Evolutionary conservation across 2,888 invertebrate genomes (phyloP).

Genomic region (Epistrophella euchroma): DNA sequence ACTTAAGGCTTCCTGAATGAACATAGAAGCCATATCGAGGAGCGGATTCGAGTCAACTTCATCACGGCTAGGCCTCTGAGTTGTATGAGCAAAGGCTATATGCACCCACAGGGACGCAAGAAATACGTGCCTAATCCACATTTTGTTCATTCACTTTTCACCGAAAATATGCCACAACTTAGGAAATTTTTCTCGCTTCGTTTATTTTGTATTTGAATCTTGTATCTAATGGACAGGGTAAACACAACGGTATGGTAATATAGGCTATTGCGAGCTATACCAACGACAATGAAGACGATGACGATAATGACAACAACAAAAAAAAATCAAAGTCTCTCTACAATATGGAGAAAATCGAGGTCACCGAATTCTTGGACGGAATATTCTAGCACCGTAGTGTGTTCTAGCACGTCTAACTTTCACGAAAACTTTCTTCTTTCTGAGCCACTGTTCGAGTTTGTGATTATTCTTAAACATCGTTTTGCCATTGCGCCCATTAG

Average conservation of each 20-base stretch:
- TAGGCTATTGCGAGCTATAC: conserved; percentile 3
- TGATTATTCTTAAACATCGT: conserved; percentile 81
- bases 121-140: conserved; percentile 80
- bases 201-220: conserved; percentile 48
- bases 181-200: conserved; percentile 47
- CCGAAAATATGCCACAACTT: conserved; percentile 47
- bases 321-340: conserved; percentile 7
- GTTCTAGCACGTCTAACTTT: conserved; percentile 79
- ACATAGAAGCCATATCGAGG: conserved; percentile 88
- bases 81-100: conserved; percentile 79
- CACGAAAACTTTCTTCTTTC: conserved; percentile 83
- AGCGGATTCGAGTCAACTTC: conserved; percentile 87
- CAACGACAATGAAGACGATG: background rate
- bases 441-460: conserved; percentile 79
- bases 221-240: conserved; percentile 58
- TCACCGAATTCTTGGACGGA: conserved; percentile 34
- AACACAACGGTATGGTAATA: conserved; percentile 26
- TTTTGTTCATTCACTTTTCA: conserved; percentile 66
- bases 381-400: conserved; percentile 52
- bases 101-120: conserved; percentile 80
- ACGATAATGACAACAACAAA: conserved; percentile 8
- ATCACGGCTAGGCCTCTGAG: conserved; percentile 81
- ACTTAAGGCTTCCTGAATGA: conserved; percentile 87
- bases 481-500: conserved; percentile 41
- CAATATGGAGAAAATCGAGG: conserved; percentile 9